phyloP scores from a whole-genome alignment of 2,888 invertebrate genomes.

The Eupithecia exiguata region DNA sequence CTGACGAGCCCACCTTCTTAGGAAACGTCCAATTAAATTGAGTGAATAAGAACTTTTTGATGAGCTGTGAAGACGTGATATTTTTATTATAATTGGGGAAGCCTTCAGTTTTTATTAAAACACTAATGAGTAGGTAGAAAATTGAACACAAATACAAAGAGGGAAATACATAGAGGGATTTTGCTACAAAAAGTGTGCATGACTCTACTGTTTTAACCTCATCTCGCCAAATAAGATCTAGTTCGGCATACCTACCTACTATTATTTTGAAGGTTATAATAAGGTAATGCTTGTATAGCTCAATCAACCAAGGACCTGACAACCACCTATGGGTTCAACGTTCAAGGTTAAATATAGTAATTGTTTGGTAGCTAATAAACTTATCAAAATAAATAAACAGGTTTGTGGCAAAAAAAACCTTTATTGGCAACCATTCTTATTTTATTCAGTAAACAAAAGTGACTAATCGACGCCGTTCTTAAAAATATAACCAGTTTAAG shows the following conservation, averaged over 20 bases:
- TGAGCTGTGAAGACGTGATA: constrained; percentile 7
- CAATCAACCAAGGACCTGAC: neutral
- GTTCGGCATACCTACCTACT: neutral
- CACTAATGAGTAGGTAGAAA: constrained; percentile 1
- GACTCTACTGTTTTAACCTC: neutral
- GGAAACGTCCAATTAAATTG: constrained; percentile 1
- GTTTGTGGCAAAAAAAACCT: constrained; percentile 33
- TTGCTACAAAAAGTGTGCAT: neutral
- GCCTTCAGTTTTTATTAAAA: constrained; percentile 10
- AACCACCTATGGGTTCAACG: constrained; percentile 36
- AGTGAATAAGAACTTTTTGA: neutral
- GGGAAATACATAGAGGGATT: no score
- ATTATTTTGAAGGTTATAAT: neutral
- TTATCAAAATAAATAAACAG: constrained; percentile 22
- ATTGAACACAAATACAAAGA: neutral
- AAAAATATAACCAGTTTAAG: neutral
- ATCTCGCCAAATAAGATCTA: neutral
- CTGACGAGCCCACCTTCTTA: neutral
- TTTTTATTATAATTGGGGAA: constrained; percentile 8
- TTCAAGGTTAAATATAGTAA: constrained; percentile 30
- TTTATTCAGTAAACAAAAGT: constrained; percentile 8
- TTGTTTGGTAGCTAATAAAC: neutral
- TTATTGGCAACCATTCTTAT: constrained; percentile 40
- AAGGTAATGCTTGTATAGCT: neutral
- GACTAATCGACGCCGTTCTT: neutral